Percentiles rank a stretch among this genome's conserved stretches.
Evolutionary conservation across 2,797 vertebrate species (phyloP).

Genomic region (Artibeus jamaicensis): DNA sequence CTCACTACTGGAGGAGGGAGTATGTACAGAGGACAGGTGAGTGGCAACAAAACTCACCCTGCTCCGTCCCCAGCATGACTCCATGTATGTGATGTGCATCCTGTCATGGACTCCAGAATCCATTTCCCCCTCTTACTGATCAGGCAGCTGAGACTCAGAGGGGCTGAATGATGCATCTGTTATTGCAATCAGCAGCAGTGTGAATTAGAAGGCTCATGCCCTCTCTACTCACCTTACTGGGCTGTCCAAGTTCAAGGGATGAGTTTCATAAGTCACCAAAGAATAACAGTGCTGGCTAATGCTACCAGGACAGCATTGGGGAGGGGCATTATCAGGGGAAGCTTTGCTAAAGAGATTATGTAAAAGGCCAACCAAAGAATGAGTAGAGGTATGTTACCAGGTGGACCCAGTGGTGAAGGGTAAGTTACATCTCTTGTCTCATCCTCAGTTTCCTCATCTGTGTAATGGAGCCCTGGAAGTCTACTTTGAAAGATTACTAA

Average conservation of each 20-base stretch:
- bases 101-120: neutral
- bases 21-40: neutral
- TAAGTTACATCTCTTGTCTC: neutral
- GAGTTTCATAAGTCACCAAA: neutral
- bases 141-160: neutral
- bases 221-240: neutral
- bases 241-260: neutral
- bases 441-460: neutral
- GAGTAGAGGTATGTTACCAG: neutral
- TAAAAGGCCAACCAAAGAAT: neutral
- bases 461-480: neutral
- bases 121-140: neutral
- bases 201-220: neutral
- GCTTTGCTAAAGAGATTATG: neutral
- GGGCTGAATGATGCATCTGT: neutral
- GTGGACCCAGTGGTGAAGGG: neutral
- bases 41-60: neutral
- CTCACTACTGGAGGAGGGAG: neutral
- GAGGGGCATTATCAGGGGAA: neutral
- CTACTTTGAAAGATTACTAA: neutral
- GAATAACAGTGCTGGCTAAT: neutral
- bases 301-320: neutral
- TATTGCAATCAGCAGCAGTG: neutral
- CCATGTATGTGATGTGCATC: rapidly evolving
- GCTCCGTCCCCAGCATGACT: neutral